phyloP scores from a whole-genome alignment of 2,888 invertebrate species.

The Artemia sinica region DNA sequence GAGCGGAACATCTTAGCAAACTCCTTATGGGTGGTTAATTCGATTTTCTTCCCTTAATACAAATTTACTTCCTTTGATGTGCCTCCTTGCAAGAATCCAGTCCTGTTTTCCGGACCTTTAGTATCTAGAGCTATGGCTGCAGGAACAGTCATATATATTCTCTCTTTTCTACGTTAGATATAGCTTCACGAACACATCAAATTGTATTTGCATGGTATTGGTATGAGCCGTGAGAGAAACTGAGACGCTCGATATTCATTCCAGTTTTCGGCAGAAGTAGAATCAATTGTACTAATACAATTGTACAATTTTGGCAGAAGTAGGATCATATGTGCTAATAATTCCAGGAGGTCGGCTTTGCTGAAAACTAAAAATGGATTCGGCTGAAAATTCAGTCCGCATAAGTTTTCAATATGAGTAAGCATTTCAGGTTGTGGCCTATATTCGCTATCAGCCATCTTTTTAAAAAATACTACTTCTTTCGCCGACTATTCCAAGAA shows the following conservation, averaged over 20 bases:
- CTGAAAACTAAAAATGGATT: too few relatives aligned
- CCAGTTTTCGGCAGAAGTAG: too few relatives aligned
- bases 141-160: conserved; percentile 51
- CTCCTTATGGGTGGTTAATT: conserved; percentile 59
- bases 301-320: too few relatives aligned
- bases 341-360: conserved; percentile 63
- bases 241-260: conserved; percentile 89
- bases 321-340: too few relatives aligned
- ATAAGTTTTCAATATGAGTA: too few relatives aligned
- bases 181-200: conserved; percentile 65
- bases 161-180: conserved; percentile 52
- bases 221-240: conserved; percentile 88
- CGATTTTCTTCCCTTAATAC: conserved; percentile 59
- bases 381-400: too few relatives aligned
- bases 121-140: conserved; percentile 73
- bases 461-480: too few relatives aligned
- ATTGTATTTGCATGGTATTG: conserved; percentile 87
- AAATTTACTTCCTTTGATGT: conserved; percentile 60
- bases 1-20: conserved; percentile 54
- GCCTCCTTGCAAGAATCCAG: conserved; percentile 82
- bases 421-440: too few relatives aligned
- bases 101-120: conserved; percentile 46
- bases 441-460: too few relatives aligned
- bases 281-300: too few relatives aligned
- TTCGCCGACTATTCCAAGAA: too few relatives aligned